Base-by-base conservation (phyloP, 2,888 invertebrate genomes). In the Griposia aprilina region DNA sequence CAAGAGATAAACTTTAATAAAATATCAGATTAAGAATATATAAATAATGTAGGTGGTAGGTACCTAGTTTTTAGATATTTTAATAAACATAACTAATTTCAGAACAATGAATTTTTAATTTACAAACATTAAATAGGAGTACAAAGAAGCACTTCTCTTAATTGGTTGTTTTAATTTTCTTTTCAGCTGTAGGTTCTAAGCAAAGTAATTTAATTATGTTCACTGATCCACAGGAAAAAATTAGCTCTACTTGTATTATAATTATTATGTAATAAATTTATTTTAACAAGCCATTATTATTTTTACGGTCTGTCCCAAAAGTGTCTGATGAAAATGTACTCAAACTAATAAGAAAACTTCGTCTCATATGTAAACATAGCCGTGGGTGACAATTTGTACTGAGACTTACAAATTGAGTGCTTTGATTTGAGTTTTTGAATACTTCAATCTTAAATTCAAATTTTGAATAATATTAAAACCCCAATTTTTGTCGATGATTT, bases 151-250 rank as follows among this genome's bases (percentile, higher is more conserved):
- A 65, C 52, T 70, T 0, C 10, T 36, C 52, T 7, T 52, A 75
- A 66, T 69, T 76, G 48, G 76, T 23, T 55, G 11, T 48, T 73
- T 80, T 73, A 67, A 80, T 73, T 67, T 72, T 73, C 13, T 15
- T 55, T 63, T 50, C 10, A n/a, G 23, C 4, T 41, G 2, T 17
- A 41, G 17, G 15, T 78, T 48, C 36, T 48, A 48, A 55, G 30
- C 26, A 36, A 59, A 45, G 48, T 60, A 80, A 52, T 60, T 7
- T 20, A 30, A 55, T 65, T 50, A 70, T 45, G 17, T 36, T 78
- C 11, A 62, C 20, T 57, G 23, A 62, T 8, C n/a, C 48, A 23
- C 17, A 52, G 30, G n/a, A 30, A 50, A 50, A 6, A 79, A 45
- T n/a, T 11, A 57, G 36, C 45, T 23, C 23, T 26, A 4, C 15